Percentiles rank a stretch among this genome's conserved stretches.
phyloP scores from a whole-genome alignment of 2,113 vertebrate species.

The Triplophysa siluroides region DNA sequence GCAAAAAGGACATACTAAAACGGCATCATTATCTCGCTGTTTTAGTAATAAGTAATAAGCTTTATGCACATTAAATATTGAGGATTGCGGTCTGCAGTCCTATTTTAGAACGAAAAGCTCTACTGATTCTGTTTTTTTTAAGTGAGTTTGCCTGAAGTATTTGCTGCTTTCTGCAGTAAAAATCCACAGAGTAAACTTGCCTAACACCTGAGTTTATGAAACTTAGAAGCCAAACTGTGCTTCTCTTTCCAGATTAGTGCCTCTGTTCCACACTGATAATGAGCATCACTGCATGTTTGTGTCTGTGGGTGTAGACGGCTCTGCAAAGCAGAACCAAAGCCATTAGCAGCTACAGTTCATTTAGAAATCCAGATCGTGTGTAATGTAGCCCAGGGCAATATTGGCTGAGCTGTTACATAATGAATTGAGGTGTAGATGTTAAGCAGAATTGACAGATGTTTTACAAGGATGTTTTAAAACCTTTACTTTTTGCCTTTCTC shows the following conservation, averaged over 20 bases:
- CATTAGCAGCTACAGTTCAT: not conserved
- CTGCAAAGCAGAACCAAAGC: not conserved
- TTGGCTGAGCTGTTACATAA: conserved; percentile 14
- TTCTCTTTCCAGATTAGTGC: conserved; percentile 8
- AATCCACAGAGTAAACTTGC: not conserved
- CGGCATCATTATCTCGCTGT: too few relatives aligned
- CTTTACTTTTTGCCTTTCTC: too few relatives aligned
- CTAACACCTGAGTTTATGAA: not conserved
- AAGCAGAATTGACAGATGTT: not conserved
- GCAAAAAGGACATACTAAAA: not conserved
- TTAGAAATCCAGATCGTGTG: not conserved
- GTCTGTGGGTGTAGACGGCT: not conserved
- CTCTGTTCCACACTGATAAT: not conserved
- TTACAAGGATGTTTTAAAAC: too few relatives aligned
- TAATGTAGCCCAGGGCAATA: conserved; percentile 11
- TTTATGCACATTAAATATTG: conserved; percentile 1
- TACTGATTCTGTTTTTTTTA: too few relatives aligned
- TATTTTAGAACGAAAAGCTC: not conserved
- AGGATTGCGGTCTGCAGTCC: conserved; percentile 11
- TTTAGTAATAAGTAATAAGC: not conserved
- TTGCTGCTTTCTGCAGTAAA: not conserved
- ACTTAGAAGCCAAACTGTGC: not conserved
- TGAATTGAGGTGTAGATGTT: conserved; percentile 11
- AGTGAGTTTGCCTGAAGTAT: not conserved
- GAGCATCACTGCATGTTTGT: not conserved